These are phyloP conservation scores for Drosophila mercatorum DNA, from an alignment of 2,888 invertebrate genomes.

Conservation along the genomic window DNA sequence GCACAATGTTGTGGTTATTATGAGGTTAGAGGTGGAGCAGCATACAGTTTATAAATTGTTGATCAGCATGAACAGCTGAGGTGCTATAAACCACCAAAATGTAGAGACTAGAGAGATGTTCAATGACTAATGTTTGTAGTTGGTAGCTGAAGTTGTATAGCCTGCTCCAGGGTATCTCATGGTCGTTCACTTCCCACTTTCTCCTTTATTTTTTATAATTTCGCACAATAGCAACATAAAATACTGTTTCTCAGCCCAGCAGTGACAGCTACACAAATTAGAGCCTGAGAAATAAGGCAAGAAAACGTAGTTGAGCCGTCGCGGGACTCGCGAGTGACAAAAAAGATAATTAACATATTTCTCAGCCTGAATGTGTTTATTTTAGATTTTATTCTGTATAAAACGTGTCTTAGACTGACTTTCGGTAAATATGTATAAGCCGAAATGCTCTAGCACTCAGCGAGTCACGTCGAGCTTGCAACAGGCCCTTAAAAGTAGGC, in stretches of 20 bases:
- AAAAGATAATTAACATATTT: neutral
- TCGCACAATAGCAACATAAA: slow-evolving; percentile 39
- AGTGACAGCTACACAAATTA: slow-evolving; percentile 69
- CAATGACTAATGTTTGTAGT: too few species aligned
- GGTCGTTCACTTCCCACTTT: neutral
- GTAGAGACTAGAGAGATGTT: too few species aligned
- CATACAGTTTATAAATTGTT: neutral
- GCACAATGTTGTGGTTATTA: neutral
- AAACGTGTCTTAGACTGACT: neutral
- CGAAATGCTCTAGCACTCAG: neutral
- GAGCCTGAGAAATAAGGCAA: slow-evolving; percentile 39
- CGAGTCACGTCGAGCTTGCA: slow-evolving; percentile 26
- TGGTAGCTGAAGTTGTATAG: too few species aligned
- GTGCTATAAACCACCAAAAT: too few species aligned
- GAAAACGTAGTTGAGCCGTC: slow-evolving; percentile 17
- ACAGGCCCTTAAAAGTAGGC: slow-evolving; percentile 43
- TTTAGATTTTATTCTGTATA: neutral
- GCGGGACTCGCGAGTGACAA: neutral
- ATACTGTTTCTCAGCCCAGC: slow-evolving; percentile 27
- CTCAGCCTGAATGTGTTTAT: neutral
- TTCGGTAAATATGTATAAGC: neutral
- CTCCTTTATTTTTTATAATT: slow-evolving; percentile 51
- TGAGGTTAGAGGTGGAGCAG: neutral
- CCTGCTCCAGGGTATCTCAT: neutral
- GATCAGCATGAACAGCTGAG: too few species aligned